Conservation (phyloP, 2,888 invertebrate genomes). For the Plebejus argus region DNA sequence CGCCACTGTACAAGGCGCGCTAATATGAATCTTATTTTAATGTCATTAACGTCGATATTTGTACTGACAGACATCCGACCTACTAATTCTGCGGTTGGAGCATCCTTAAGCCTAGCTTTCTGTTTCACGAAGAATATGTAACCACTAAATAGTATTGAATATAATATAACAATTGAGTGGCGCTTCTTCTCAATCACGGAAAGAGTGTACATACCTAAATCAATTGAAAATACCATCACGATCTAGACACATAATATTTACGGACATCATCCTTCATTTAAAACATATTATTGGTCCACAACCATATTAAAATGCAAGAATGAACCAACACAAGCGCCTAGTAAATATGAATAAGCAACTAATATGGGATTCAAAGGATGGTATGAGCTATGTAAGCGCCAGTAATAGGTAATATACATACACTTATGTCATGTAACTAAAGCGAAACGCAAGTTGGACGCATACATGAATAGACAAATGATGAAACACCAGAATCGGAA, state of each 20-base stretch:
- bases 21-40: too few species aligned
- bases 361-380: conserved; percentile 1
- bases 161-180: too few species aligned
- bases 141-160: too few species aligned
- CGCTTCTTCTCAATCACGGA: too few species aligned
- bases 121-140: too few species aligned
- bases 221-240: not conserved
- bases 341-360: conserved; percentile 11
- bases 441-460: not conserved
- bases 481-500: not conserved
- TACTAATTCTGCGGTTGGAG: too few species aligned
- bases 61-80: too few species aligned
- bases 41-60: too few species aligned
- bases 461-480: not conserved
- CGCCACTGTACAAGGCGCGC: too few species aligned
- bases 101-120: too few species aligned
- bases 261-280: not conserved
- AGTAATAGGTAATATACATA: conserved; percentile 11
- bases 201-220: too few species aligned
- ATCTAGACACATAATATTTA: not conserved
- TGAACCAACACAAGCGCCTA: not conserved
- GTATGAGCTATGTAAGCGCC: conserved; percentile 21
- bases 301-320: not conserved
- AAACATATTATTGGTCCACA: not conserved
- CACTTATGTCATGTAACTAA: conserved; percentile 27